Conservation (phyloP, 2,888 invertebrate species). For the Caenorhabditis sp. region DNA sequence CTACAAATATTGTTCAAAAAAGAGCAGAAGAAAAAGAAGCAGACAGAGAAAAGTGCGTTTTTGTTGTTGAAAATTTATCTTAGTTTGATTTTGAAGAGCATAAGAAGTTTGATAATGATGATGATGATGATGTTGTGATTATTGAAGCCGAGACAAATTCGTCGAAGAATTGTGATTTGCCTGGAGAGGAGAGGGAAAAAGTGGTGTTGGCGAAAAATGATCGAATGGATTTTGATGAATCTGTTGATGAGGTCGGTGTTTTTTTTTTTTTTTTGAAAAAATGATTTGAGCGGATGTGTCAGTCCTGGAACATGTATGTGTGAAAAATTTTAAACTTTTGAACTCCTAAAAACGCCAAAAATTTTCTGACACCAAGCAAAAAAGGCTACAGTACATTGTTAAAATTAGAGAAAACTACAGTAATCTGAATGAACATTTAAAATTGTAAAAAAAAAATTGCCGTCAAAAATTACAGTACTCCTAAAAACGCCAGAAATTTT, state of each 20-base stretch:
- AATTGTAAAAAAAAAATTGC: too few relatives aligned
- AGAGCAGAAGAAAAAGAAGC: slow-evolving; percentile 4
- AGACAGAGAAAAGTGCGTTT: background rate
- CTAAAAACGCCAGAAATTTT: too few relatives aligned
- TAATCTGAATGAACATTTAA: too few relatives aligned
- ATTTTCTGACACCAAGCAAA: too few relatives aligned
- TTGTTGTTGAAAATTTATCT: background rate
- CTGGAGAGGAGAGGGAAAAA: slow-evolving; percentile 10
- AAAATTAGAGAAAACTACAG: too few relatives aligned
- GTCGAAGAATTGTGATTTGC: slow-evolving; percentile 4
- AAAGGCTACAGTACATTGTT: too few relatives aligned
- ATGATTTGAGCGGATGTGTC: too few relatives aligned
- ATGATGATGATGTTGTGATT: slow-evolving; percentile 12
- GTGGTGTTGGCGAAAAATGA: background rate
- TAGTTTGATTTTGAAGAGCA: background rate
- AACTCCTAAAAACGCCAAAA: too few relatives aligned
- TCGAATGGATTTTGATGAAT: background rate
- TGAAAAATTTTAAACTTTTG: too few relatives aligned
- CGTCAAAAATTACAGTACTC: too few relatives aligned
- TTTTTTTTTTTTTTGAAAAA: background rate
- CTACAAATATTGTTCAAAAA: slow-evolving; percentile 5
- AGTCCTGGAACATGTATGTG: background rate
- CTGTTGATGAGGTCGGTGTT: background rate
- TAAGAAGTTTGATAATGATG: slow-evolving; percentile 12
- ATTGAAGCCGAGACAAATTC: background rate